Conservation (phyloP, 1,140 invertebrate genomes). For the Scaptomyza montana region DNA sequence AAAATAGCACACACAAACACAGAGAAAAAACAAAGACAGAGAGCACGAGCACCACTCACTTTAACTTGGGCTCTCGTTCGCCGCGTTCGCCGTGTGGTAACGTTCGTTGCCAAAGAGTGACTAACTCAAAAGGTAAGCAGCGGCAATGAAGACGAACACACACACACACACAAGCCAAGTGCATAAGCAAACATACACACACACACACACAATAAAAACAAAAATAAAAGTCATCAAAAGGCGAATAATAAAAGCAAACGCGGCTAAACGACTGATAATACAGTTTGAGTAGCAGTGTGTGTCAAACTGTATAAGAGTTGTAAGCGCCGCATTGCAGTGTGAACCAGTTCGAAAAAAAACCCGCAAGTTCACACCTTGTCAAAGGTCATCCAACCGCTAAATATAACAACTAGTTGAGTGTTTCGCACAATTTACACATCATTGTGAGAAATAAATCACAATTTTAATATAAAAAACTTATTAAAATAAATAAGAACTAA, state of each 20-base stretch:
- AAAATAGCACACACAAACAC: conserved; percentile 1
- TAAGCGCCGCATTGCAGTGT: conserved; percentile 3
- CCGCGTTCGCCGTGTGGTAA: conserved; percentile 61
- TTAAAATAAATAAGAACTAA: too few species aligned
- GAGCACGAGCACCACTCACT: conserved; percentile 26
- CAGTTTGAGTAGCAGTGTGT: conserved; percentile 46
- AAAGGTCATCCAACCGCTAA: too few species aligned
- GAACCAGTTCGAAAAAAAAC: conserved; percentile 30
- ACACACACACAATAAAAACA: conserved; percentile 30
- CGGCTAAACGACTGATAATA: conserved; percentile 60
- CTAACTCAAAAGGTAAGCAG: conserved; percentile 67
- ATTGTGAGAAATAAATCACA: too few species aligned
- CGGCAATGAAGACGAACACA: conserved; percentile 27
- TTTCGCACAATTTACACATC: too few species aligned
- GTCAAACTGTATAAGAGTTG: conserved; percentile 35
- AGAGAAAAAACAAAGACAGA: conserved; percentile 6
- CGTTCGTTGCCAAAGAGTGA: conserved; percentile 76
- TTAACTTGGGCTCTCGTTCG: conserved; percentile 47
- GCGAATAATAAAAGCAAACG: conserved; percentile 30
- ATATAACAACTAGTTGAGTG: too few species aligned
- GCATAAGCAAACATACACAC: background rate
- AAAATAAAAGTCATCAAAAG: conserved; percentile 42
- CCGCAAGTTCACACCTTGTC: conserved; percentile 4
- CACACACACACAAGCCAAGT: conserved; percentile 13
- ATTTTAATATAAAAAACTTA: too few species aligned